A percentile compares a stretch with the other conserved stretches of the same genome.
These are phyloP conservation scores for Himalopsyche tibetana DNA, from an alignment of 2,888 invertebrate genomes.

Conservation along the genomic window DNA sequence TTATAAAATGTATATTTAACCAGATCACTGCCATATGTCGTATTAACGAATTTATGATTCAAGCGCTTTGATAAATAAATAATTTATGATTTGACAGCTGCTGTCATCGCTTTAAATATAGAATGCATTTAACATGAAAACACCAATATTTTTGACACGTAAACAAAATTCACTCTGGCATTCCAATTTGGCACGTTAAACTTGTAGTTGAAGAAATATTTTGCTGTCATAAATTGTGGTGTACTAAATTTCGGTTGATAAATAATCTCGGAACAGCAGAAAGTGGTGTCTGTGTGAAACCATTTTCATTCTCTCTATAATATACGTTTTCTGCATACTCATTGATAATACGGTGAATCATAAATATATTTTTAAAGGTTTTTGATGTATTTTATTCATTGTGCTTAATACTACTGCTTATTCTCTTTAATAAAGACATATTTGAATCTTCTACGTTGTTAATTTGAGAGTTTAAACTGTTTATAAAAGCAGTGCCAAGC, in stretches of 20 bases:
- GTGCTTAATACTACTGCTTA: too few relatives aligned
- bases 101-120: slow-evolving; percentile 22
- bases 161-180: neutral
- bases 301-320: too few relatives aligned
- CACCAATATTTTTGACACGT: slow-evolving; percentile 16
- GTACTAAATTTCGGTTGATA: slow-evolving; percentile 8
- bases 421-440: too few relatives aligned
- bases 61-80: slow-evolving; percentile 1
- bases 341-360: too few relatives aligned
- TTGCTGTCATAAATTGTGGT: neutral
- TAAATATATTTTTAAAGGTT: too few relatives aligned
- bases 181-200: slow-evolving; percentile 1
- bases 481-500: too few relatives aligned
- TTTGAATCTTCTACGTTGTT: too few relatives aligned
- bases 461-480: too few relatives aligned
- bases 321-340: too few relatives aligned
- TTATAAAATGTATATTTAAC: neutral
- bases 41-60: neutral
- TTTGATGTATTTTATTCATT: too few relatives aligned
- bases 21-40: neutral
- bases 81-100: slow-evolving; percentile 34
- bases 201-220: neutral
- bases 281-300: too few relatives aligned
- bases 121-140: slow-evolving; percentile 30
- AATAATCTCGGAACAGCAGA: too few relatives aligned